These are phyloP conservation scores for Aptenodytes patagonicus DNA, from an alignment of 2,113 vertebrate genomes.

Conservation along the genomic window DNA sequence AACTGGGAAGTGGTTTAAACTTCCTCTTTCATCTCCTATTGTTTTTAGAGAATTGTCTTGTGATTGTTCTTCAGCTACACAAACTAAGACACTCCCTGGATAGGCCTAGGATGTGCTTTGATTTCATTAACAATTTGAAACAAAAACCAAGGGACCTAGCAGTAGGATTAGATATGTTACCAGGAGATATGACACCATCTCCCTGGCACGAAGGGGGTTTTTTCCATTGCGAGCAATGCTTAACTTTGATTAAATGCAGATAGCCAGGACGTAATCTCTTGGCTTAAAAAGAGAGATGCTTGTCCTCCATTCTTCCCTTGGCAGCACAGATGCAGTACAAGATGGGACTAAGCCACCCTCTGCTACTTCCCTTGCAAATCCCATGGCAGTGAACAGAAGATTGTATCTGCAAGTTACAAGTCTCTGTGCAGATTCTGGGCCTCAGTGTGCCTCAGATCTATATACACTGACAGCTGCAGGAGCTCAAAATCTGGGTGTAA, in stretches of 20 bases:
- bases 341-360: neutral
- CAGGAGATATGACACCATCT: neutral
- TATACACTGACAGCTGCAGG: neutral
- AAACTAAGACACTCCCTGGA: constrained; percentile 45
- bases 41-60: constrained; percentile 71
- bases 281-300: neutral
- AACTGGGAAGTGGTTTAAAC: constrained; percentile 67
- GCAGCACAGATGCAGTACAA: neutral
- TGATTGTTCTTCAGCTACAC: constrained; percentile 63
- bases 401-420: rapidly evolving
- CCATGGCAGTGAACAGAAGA: neutral
- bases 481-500: neutral
- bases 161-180: neutral
- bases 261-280: neutral
- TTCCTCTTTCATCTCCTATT: constrained; percentile 71
- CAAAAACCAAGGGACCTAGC: neutral
- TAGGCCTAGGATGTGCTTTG: constrained; percentile 6
- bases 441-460: neutral
- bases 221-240: constrained; percentile 6
- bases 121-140: constrained; percentile 45
- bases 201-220: neutral
- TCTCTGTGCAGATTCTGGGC: neutral
- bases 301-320: neutral
- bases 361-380: neutral
- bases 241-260: neutral